Evolutionary conservation across 2,888 invertebrate genomes (phyloP).

Genomic region (Seira ritae): DNA sequence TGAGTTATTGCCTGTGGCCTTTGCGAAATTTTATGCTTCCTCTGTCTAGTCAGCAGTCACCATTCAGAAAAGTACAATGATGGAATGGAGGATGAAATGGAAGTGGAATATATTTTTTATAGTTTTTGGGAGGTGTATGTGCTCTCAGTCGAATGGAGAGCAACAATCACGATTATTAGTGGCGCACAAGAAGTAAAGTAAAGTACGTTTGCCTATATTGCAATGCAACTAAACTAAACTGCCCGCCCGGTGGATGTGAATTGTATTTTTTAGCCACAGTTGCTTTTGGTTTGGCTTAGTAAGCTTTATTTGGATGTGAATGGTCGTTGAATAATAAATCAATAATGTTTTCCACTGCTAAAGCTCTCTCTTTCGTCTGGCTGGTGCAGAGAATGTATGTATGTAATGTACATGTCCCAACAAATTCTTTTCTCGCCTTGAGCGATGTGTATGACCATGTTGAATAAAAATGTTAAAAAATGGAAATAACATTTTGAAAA

Average conservation of each 20-base stretch:
- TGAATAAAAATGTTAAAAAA: conserved; percentile 8
- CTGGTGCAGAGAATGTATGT: background rate
- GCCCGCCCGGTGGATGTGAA: background rate
- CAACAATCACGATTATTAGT: no score
- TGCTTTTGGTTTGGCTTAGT: no score
- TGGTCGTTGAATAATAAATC: conserved; percentile 1
- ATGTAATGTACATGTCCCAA: conserved; percentile 5
- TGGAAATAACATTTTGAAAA: conserved; percentile 9
- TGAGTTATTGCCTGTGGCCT: conserved; percentile 18
- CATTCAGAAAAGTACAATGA: conserved; percentile 1
- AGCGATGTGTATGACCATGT: conserved; percentile 16
- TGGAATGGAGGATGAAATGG: conserved; percentile 17
- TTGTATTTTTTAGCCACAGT: no score
- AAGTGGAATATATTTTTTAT: background rate
- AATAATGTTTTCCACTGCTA: background rate
- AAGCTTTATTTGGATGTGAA: conserved; percentile 1
- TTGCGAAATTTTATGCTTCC: background rate
- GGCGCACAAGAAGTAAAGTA: no score
- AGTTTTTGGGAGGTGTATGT: no score
- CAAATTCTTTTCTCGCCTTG: conserved; percentile 1
- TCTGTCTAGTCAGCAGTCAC: background rate
- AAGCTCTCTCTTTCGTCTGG: no score
- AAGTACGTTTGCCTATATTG: no score
- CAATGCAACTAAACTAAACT: no score
- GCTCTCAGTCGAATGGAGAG: no score